Conservation (phyloP, 2,888 invertebrate species). For the Nasonovia ribisnigri region DNA sequence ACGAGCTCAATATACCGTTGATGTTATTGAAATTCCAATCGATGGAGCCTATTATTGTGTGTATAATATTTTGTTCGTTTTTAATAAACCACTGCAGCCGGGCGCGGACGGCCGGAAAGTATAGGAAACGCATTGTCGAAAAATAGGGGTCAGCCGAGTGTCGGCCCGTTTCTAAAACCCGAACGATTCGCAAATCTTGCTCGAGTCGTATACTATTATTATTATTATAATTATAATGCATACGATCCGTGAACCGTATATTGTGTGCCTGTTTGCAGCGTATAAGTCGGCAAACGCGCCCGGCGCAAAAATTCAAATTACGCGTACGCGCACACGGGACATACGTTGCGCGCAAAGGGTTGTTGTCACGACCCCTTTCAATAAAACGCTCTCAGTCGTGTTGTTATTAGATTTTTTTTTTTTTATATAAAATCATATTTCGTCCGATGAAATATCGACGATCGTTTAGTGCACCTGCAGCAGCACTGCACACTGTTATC, state of each 20-base stretch:
- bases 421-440: conserved; percentile 15
- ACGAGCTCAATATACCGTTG: neutral
- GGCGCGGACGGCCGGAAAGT: neutral
- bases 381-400: conserved; percentile 9
- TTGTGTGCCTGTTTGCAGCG: neutral
- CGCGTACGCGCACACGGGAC: neutral
- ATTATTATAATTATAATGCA: neutral
- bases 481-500: neutral
- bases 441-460: conserved; percentile 53
- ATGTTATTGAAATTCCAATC: conserved; percentile 26
- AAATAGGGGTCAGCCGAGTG: neutral
- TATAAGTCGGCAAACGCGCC: neutral
- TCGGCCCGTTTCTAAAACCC: neutral
- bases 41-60: neutral
- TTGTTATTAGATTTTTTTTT: conserved; percentile 45
- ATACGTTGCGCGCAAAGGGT: conserved; percentile 49
- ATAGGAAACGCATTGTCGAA: conserved; percentile 13
- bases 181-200: neutral
- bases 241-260: neutral
- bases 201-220: neutral
- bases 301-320: conserved; percentile 3
- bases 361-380: conserved; percentile 44
- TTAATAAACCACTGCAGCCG: conserved; percentile 13
- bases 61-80: neutral
- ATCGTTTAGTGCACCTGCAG: conserved; percentile 64